A percentile compares a stretch with the other conserved stretches of the same genome.
Evolutionary conservation across 1,140 invertebrate species (phyloP).

Genomic region (Eupristina koningsbergeri): DNA sequence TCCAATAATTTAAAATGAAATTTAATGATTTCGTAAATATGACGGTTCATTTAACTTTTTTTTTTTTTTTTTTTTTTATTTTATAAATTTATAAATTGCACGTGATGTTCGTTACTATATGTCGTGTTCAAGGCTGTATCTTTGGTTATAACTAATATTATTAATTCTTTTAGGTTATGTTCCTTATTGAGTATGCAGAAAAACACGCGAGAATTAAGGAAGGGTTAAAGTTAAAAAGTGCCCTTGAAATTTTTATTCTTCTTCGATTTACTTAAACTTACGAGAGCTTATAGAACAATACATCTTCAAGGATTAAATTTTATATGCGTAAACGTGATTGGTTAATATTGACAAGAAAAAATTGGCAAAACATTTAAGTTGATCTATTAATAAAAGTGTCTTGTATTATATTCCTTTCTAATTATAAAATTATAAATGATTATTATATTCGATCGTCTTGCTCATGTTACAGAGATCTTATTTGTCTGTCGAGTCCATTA

Average conservation of each 20-base stretch:
- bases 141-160: not conserved
- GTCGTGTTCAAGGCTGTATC: not conserved
- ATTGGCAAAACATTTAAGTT: no score
- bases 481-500: no score
- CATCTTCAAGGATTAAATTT: not conserved
- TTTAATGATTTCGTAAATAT: no score
- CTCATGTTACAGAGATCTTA: not conserved
- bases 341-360: no score
- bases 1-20: no score
- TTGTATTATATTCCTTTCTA: not conserved
- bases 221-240: not conserved
- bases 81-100: not conserved
- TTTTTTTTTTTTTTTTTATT: no score
- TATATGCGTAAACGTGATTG: not conserved
- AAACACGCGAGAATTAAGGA: no score
- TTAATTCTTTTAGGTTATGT: not conserved
- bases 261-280: not conserved
- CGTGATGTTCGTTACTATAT: not conserved
- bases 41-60: no score
- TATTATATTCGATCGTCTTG: not conserved
- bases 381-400: not conserved
- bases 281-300: not conserved
- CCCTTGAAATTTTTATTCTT: not conserved
- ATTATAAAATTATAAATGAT: not conserved
- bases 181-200: no score